A percentile compares a stretch with the other conserved stretches of the same genome.
Conservation (phyloP, 2,113 vertebrate species). For the Triplophysa dalaica region DNA sequence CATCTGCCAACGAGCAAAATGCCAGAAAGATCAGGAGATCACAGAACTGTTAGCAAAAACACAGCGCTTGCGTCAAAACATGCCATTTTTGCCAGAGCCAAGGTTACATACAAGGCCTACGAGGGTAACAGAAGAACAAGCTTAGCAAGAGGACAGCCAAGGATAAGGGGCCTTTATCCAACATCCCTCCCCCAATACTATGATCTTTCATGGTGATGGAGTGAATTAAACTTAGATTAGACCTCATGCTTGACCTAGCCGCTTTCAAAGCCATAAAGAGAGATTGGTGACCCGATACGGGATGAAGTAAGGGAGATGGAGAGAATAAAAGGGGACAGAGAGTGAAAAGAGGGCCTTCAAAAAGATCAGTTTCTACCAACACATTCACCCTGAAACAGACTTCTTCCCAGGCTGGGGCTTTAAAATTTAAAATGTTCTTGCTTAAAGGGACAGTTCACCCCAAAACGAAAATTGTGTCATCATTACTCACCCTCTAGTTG, state of each 20-base stretch:
- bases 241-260: conserved; percentile 61
- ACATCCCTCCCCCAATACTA: background rate
- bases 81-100: conserved; percentile 30
- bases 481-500: no score
- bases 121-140: conserved; percentile 8
- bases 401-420: background rate
- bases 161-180: background rate
- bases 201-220: conserved; percentile 43
- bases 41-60: background rate
- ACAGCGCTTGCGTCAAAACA: background rate
- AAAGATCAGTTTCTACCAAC: conserved; percentile 6
- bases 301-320: background rate
- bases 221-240: conserved; percentile 66
- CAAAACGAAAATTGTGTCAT: no score
- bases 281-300: conserved; percentile 53
- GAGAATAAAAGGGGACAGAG: background rate
- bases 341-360: conserved; percentile 7
- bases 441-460: no score
- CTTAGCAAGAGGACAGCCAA: background rate
- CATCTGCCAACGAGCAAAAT: conserved; percentile 25
- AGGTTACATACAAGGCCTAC: background rate
- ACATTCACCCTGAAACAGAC: conserved; percentile 18
- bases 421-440: no score
- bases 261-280: conserved; percentile 58
- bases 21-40: conserved; percentile 11